phyloP scores from a whole-genome alignment of 1,140 invertebrate genomes.

The Papilio dardanus region DNA sequence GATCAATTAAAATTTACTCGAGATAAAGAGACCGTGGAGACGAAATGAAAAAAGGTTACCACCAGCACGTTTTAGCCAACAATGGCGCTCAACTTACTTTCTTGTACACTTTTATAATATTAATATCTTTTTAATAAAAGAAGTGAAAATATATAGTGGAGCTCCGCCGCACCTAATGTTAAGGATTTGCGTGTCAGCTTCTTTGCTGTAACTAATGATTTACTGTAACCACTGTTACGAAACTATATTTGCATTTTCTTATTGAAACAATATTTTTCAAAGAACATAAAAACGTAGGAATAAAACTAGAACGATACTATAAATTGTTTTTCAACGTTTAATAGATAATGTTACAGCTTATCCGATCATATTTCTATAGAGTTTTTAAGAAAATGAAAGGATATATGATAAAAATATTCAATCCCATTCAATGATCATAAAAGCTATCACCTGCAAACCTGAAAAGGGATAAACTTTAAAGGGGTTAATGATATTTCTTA shows the following conservation, averaged over 20 bases:
- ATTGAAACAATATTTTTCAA: background rate
- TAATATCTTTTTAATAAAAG: conserved; percentile 29
- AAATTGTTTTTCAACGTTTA: background rate
- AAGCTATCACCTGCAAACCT: conserved; percentile 52
- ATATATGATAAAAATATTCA: conserved; percentile 22
- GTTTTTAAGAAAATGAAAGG: conserved; percentile 13
- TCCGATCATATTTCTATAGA: background rate
- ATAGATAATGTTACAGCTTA: background rate
- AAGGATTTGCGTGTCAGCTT: conserved; percentile 75
- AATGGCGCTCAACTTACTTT: conserved; percentile 27
- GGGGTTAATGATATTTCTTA: conserved; percentile 77
- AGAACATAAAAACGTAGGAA: too few relatives aligned
- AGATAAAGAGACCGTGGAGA: conserved; percentile 25
- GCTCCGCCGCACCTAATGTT: conserved; percentile 49
- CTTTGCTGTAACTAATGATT: conserved; percentile 75
- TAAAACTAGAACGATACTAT: background rate
- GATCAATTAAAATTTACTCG: conserved; percentile 37
- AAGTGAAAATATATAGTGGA: conserved; percentile 31
- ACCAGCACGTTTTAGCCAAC: conserved; percentile 20
- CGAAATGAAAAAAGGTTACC: conserved; percentile 9
- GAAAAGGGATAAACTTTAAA: conserved; percentile 64
- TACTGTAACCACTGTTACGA: conserved; percentile 57
- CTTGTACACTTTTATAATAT: conserved; percentile 19
- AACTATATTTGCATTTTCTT: background rate
- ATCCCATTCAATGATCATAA: conserved; percentile 40